phyloP scores from a whole-genome alignment of 2,113 vertebrate species.

The Neodon shergylaensis region DNA sequence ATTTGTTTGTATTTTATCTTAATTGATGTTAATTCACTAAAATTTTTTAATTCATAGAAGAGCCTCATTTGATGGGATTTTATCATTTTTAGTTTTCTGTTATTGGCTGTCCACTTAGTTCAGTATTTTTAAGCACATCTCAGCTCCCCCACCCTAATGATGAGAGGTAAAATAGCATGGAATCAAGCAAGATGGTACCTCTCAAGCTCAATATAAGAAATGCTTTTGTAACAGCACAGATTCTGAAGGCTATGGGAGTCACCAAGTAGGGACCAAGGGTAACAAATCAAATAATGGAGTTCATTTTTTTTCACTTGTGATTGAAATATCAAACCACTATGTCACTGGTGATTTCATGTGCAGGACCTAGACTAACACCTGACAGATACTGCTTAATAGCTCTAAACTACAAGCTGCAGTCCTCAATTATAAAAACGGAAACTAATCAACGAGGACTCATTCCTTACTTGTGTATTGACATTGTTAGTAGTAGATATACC shows the following conservation, averaged over 20 bases:
- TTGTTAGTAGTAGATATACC: constrained; percentile 84
- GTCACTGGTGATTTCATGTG: constrained; percentile 94
- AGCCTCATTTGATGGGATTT: neutral
- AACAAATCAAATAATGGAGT: neutral
- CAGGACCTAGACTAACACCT: constrained; percentile 93
- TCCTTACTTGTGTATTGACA: constrained; percentile 83
- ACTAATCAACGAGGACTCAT: constrained; percentile 82
- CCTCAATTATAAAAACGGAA: constrained; percentile 87
- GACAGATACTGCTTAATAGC: constrained; percentile 96
- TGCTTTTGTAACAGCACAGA: neutral
- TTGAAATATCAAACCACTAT: constrained; percentile 95
- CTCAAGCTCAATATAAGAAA: neutral
- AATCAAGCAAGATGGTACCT: neutral
- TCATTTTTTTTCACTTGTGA: constrained; percentile 87
- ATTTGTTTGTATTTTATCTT: constrained; percentile 21
- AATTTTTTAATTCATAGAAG: neutral
- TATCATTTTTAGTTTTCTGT: neutral
- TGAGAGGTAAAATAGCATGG: neutral
- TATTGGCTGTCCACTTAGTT: neutral
- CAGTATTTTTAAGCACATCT: neutral
- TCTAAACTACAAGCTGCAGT: constrained; percentile 95
- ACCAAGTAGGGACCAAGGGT: neutral
- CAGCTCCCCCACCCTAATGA: neutral
- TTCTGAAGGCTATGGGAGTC: neutral
- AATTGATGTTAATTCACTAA: neutral